Evolutionary conservation across 1,140 invertebrate species (phyloP).

Genomic region (Chlorops oryzae): DNA sequence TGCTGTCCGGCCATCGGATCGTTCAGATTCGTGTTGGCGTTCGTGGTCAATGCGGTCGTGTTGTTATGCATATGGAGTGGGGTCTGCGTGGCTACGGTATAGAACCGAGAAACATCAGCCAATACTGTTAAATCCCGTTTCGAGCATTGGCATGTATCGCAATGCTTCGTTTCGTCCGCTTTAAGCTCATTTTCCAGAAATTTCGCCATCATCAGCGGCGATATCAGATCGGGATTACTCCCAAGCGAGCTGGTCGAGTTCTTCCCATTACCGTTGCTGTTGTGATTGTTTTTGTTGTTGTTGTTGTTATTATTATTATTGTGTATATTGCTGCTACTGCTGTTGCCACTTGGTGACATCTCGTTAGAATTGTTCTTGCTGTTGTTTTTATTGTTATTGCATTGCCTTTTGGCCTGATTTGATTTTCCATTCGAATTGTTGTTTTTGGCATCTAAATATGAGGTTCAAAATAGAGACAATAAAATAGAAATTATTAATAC

Average conservation of each 20-base stretch:
- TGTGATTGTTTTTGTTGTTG: conserved; percentile 24
- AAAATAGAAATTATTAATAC: conserved; percentile 10
- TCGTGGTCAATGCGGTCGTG: background rate
- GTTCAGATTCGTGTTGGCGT: conserved; percentile 15
- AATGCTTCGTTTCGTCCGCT: conserved; percentile 70
- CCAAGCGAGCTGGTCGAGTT: too few species aligned
- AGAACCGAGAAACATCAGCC: conserved; percentile 54
- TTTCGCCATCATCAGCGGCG: conserved; percentile 88
- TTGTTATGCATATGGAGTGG: conserved; percentile 37
- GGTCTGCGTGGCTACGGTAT: conserved; percentile 58
- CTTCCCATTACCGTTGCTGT: conserved; percentile 45
- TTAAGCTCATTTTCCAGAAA: conserved; percentile 79
- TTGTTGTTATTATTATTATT: conserved; percentile 22
- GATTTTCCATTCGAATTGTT: conserved; percentile 12
- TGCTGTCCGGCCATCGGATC: conserved; percentile 53
- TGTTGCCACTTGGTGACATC: background rate
- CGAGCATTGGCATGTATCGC: conserved; percentile 70
- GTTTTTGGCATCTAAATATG: conserved; percentile 16
- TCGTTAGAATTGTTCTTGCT: conserved; percentile 14
- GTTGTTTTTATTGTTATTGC: conserved; percentile 21
- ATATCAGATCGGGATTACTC: conserved; percentile 73
- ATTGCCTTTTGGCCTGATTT: too few species aligned
- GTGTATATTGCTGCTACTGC: background rate
- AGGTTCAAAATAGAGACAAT: conserved; percentile 9
- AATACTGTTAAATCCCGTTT: conserved; percentile 56